phyloP scores from a whole-genome alignment of 1,140 invertebrate species.

The Sitophilus oryzae region DNA sequence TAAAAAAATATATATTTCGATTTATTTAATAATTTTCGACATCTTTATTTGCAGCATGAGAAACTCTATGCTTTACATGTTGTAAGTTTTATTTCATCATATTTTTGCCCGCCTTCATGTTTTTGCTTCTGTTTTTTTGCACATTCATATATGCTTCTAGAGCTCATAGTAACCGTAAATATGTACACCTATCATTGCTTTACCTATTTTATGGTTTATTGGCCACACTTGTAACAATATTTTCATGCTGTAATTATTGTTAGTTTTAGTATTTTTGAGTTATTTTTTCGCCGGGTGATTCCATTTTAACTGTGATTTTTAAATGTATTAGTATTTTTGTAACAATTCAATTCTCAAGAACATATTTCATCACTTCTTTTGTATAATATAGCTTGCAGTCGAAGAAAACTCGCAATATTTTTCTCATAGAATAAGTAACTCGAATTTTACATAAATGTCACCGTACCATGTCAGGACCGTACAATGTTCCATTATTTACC shows the following conservation, averaged over 20 bases:
- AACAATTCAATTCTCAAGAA: too few relatives aligned
- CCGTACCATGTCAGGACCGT: too few relatives aligned
- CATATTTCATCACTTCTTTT: too few relatives aligned
- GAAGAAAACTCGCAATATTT: too few relatives aligned
- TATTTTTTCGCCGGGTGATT: background rate
- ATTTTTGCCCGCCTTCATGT: background rate
- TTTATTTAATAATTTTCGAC: background rate
- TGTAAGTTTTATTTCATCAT: constrained; percentile 16
- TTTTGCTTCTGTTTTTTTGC: background rate
- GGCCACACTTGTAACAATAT: background rate
- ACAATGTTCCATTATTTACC: too few relatives aligned
- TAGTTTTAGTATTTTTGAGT: background rate
- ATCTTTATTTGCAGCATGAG: constrained; percentile 20
- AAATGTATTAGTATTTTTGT: too few relatives aligned
- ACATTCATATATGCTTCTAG: background rate
- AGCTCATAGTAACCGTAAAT: background rate
- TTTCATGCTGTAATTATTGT: constrained; percentile 5
- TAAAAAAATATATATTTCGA: too few relatives aligned
- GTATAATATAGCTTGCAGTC: too few relatives aligned
- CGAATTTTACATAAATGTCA: too few relatives aligned
- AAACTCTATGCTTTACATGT: constrained; percentile 22
- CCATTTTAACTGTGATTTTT: too few relatives aligned
- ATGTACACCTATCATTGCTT: background rate
- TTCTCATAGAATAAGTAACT: too few relatives aligned
- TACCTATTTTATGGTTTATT: background rate